These are phyloP conservation scores for Ophonus ardosiacus DNA, from an alignment of 2,888 invertebrate species.

Conservation along the genomic window DNA sequence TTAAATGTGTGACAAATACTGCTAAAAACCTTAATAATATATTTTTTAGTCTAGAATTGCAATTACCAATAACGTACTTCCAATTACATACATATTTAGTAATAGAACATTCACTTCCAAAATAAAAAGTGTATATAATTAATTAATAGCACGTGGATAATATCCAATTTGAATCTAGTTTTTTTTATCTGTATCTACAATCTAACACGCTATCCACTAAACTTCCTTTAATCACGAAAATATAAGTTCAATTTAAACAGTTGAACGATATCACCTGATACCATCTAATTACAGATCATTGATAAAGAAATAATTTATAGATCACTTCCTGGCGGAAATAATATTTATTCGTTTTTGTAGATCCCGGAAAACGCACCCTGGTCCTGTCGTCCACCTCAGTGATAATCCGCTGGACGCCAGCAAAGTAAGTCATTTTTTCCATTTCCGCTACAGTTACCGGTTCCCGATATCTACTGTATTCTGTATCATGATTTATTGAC, in stretches of 20 bases:
- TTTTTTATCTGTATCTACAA: background rate
- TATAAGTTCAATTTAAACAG: too few species aligned
- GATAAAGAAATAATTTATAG: background rate
- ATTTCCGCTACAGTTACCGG: background rate
- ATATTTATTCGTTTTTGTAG: constrained; percentile 79
- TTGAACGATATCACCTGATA: background rate
- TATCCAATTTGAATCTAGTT: background rate
- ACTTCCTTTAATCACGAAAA: background rate
- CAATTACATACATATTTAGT: too few species aligned
- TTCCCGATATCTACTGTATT: background rate
- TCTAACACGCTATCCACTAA: background rate
- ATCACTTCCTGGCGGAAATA: background rate
- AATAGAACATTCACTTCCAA: too few species aligned
- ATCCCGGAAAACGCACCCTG: constrained; percentile 96
- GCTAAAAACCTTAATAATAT: too few species aligned
- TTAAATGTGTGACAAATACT: too few species aligned
- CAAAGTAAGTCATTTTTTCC: constrained; percentile 83
- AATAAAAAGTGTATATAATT: too few species aligned
- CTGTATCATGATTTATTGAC: constrained; percentile 39
- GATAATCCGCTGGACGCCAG: constrained; percentile 98
- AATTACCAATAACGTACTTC: too few species aligned
- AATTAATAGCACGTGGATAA: too few species aligned
- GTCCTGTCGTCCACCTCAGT: constrained; percentile 95
- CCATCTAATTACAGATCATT: background rate
- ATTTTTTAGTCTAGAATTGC: too few species aligned